A percentile compares a stretch with the other conserved stretches of the same genome.
Evolutionary conservation across 2,888 invertebrate species (phyloP).

Genomic region (Lypha dubia): DNA sequence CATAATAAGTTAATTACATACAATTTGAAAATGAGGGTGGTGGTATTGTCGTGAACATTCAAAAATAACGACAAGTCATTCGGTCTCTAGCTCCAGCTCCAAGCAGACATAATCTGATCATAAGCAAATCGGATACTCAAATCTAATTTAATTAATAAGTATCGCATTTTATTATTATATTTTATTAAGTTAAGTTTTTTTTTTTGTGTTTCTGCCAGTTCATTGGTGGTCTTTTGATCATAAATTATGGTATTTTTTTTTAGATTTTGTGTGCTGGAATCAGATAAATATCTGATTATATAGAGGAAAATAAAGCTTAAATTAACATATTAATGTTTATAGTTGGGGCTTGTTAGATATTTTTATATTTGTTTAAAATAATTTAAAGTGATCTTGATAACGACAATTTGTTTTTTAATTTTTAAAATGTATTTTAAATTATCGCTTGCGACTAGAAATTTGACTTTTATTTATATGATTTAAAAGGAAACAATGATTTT

Average conservation of each 20-base stretch:
- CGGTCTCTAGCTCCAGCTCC: background rate
- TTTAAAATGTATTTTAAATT: conserved; percentile 11
- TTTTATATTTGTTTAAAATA: conserved; percentile 19
- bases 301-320: background rate
- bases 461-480: conserved; percentile 34
- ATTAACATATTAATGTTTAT: conserved; percentile 36
- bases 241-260: conserved; percentile 46
- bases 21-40: background rate
- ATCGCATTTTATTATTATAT: conserved; percentile 16
- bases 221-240: conserved; percentile 42
- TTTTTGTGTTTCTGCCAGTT: background rate
- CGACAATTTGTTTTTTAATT: background rate
- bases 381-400: conserved; percentile 52
- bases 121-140: conserved; percentile 2
- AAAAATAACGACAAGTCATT: conserved; percentile 6
- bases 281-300: conserved; percentile 34
- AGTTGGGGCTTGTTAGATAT: conserved; percentile 9
- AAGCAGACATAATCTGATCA: conserved; percentile 5
- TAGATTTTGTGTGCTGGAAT: conserved; percentile 9
- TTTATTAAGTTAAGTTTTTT: conserved; percentile 20
- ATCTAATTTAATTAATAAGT: conserved; percentile 43
- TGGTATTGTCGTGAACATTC: background rate
- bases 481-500: background rate
- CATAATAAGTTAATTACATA: conserved; percentile 1
- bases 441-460: conserved; percentile 33